Conservation (phyloP, 2,797 vertebrate species). For the Linurgus olivaceus region DNA sequence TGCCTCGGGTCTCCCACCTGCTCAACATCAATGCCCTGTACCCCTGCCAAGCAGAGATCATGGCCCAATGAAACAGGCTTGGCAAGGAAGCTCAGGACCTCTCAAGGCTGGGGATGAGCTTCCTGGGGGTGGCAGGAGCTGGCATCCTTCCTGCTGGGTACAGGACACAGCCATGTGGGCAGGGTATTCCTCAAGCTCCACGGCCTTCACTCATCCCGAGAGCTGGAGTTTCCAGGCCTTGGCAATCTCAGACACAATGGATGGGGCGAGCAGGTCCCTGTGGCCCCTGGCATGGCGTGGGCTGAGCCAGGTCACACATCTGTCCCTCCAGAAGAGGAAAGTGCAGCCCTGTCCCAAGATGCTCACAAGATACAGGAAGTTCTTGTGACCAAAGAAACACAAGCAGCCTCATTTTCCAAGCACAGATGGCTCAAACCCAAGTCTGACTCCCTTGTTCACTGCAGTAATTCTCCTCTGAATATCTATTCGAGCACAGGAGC, state of each 20-base stretch:
- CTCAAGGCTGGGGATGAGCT: slow-evolving; percentile 37
- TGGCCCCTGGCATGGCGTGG: neutral
- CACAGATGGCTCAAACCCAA: neutral
- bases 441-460: rapidly evolving
- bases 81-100: slow-evolving; percentile 41
- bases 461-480: neutral
- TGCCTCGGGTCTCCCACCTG: slow-evolving; percentile 31
- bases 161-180: neutral
- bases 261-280: neutral
- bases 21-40: slow-evolving; percentile 24
- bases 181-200: neutral
- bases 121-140: slow-evolving; percentile 25
- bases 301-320: neutral
- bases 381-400: neutral
- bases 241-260: neutral
- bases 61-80: neutral
- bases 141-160: slow-evolving; percentile 8
- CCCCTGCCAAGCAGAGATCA: slow-evolving; percentile 23
- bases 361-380: neutral
- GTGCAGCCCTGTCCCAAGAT: neutral
- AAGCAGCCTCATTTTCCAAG: neutral
- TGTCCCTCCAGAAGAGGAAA: neutral
- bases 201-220: neutral
- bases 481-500: neutral
- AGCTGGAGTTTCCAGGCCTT: neutral